Percentiles rank a stretch among this genome's conserved stretches.
Conservation (phyloP, 2,888 invertebrate species). For the Drosophila trichaetosa region DNA sequence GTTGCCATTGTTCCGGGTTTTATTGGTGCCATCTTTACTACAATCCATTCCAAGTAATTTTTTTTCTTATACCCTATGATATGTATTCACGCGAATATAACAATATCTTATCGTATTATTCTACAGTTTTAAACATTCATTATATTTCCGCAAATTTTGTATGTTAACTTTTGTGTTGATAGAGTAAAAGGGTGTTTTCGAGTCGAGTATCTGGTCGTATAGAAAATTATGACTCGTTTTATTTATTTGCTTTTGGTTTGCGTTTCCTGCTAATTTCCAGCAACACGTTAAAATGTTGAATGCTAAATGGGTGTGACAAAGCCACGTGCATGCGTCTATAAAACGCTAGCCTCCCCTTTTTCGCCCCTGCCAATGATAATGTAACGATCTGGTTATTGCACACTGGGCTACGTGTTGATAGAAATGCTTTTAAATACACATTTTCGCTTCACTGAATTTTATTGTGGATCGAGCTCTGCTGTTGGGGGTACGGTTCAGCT, state of each 20-base stretch:
- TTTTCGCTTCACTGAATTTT: neutral
- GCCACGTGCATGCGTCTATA: slow-evolving; percentile 64
- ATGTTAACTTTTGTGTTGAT: neutral
- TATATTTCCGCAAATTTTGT: neutral
- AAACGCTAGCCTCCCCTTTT: slow-evolving; percentile 9
- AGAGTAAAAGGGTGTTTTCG: neutral
- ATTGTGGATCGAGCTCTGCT: neutral
- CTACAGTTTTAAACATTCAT: neutral
- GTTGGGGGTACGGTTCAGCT: neutral
- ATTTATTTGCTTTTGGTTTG: slow-evolving; percentile 24
- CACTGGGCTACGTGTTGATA: slow-evolving; percentile 15
- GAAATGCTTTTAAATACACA: neutral
- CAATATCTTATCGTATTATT: no score
- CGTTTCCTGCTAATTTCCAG: slow-evolving; percentile 62
- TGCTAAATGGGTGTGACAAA: slow-evolving; percentile 62
- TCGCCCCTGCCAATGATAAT: slow-evolving; percentile 13
- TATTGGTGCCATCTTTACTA: slow-evolving; percentile 60
- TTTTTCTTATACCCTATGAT: slow-evolving; percentile 1
- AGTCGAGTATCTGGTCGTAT: neutral
- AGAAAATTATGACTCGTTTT: slow-evolving; percentile 2
- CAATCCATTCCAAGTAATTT: slow-evolving; percentile 41
- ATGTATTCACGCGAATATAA: neutral
- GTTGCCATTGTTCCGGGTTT: slow-evolving; percentile 36
- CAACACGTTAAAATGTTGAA: slow-evolving; percentile 60
- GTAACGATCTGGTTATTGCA: slow-evolving; percentile 29